phyloP scores from a whole-genome alignment of 2,888 invertebrate species.

The Temnothorax rugatulus region DNA sequence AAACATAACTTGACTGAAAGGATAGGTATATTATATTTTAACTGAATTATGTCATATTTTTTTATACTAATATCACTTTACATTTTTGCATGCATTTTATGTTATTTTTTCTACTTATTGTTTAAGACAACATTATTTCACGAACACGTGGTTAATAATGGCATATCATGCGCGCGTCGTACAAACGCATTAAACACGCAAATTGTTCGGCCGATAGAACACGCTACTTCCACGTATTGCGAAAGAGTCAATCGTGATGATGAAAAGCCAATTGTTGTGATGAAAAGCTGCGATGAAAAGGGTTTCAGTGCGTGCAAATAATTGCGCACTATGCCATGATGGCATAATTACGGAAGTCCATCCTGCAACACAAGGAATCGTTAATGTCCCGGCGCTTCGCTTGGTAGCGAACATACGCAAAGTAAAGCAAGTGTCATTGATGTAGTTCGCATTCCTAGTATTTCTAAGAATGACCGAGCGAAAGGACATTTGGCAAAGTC shows the following conservation, averaged over 20 bases:
- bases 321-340: conserved; percentile 9
- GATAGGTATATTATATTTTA: not conserved
- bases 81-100: not conserved
- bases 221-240: not conserved
- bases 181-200: not conserved
- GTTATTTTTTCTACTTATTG: not conserved
- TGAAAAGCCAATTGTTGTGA: not conserved
- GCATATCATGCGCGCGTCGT: not conserved
- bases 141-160: not conserved
- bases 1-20: not conserved
- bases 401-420: not conserved
- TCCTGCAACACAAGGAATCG: conserved; percentile 19
- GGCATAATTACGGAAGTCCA: not conserved
- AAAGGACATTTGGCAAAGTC: conserved; percentile 35
- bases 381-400: not conserved
- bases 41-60: not conserved
- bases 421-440: not conserved
- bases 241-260: not conserved
- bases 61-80: not conserved
- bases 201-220: not conserved
- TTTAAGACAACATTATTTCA: not conserved
- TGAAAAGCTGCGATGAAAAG: conserved; percentile 26
- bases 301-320: conserved; percentile 26
- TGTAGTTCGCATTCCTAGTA: conserved; percentile 9
- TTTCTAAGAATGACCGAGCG: conserved; percentile 17